Evolutionary conservation across 2,888 invertebrate species (phyloP).

Genomic region (Eilema griseolum): DNA sequence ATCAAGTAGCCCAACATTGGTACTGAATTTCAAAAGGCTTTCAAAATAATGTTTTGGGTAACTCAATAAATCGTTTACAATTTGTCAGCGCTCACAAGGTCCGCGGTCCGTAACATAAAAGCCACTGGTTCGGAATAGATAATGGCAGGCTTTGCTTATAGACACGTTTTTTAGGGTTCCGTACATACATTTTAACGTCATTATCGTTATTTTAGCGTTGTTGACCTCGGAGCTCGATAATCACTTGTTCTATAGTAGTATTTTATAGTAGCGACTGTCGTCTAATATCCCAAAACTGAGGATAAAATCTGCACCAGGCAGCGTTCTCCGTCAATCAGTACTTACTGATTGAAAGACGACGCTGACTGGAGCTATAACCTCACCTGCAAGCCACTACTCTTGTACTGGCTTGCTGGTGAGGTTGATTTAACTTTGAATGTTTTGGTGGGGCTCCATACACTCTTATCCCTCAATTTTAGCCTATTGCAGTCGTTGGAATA

Average conservation of each 20-base stretch:
- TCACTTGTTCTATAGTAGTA: neutral
- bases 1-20: neutral
- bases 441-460: no score
- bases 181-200: neutral
- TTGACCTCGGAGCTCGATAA: neutral
- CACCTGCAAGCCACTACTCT: no score
- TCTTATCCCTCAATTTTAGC: neutral
- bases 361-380: no score
- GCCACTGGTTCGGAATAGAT: constrained; percentile 44
- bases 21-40: constrained; percentile 12
- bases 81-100: constrained; percentile 30
- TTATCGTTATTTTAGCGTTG: neutral
- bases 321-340: no score
- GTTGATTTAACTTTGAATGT: no score
- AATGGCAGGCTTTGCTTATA: constrained; percentile 27
- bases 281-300: no score
- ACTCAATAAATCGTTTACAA: constrained; percentile 24
- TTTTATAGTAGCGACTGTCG: no score
- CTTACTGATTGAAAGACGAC: no score
- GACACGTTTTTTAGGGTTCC: constrained; percentile 8
- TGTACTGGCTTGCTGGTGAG: no score
- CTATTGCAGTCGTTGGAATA: no score
- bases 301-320: no score
- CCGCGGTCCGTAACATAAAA: constrained; percentile 27
- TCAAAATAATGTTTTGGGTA: constrained; percentile 13